Conservation (phyloP, 2,888 invertebrate genomes). For the Metallyticus violacea region DNA sequence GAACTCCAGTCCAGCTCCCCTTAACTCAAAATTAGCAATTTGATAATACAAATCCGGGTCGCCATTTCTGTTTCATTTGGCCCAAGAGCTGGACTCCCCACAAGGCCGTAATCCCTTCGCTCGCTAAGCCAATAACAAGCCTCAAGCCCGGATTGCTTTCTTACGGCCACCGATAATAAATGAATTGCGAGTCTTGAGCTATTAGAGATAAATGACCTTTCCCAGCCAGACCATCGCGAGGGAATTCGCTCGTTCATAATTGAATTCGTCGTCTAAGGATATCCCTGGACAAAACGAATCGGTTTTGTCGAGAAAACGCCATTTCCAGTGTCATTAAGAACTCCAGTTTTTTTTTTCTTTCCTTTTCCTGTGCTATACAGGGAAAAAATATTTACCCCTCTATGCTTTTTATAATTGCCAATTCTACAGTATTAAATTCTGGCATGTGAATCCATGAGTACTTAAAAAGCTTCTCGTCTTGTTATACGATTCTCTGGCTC, state of each 20-base stretch:
- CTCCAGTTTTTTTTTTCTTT: background rate
- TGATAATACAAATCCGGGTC: background rate
- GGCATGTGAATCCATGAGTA: background rate
- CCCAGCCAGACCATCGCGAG: constrained; percentile 22
- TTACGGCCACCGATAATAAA: constrained; percentile 26
- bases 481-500: background rate
- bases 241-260: constrained; percentile 28
- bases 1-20: too few species aligned
- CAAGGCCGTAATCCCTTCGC: background rate
- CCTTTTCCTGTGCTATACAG: background rate
- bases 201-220: constrained; percentile 29
- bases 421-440: background rate
- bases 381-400: background rate
- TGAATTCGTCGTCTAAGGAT: constrained; percentile 24
- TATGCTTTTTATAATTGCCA: background rate
- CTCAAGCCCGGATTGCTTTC: constrained; percentile 22
- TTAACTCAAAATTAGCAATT: background rate
- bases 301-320: constrained; percentile 15
- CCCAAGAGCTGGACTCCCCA: background rate
- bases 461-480: background rate
- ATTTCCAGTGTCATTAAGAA: constrained; percentile 15
- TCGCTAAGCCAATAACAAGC: constrained; percentile 26
- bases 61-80: background rate
- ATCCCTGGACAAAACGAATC: constrained; percentile 26
- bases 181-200: constrained; percentile 26